Base-by-base conservation (phyloP, 2,888 invertebrate genomes). In the Torymus tubicola region DNA sequence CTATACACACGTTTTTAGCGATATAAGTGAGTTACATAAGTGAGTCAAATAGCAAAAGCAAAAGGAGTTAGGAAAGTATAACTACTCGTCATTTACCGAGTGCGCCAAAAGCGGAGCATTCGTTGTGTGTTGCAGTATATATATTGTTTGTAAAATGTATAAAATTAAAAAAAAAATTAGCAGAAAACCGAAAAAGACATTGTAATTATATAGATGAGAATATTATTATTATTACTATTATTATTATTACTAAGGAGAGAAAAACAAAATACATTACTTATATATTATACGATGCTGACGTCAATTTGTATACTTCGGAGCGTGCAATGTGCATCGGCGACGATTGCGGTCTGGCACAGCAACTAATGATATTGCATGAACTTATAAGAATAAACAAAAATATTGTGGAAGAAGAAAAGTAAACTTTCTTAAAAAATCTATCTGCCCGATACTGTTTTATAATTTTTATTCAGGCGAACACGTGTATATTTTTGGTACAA, bases 131-230 rank as follows among this genome's bases (percentile, higher is more conserved):
- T 74, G 68, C 74, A 78, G 74, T n/a, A n/a, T n/a, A n/a, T 74
- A 78, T 60, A 69, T 78, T 67, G 78, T 81, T 78, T 81, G 72
- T 75, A 81, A 81, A 78, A 81, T 78, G 63, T 76, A 72, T 71
- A 75, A 78, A 81, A 72, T n/a, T 24, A 24, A 24, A 24, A 57
- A 63, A 60, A 70, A 5, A 11, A 67, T 21, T 13, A 65, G 63
- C 57, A 71, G 53, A 68, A 67, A 63, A 21, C 16, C 11, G n/a
- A 61, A 18, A 64, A 18, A 55, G 16, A 70, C 13, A 63, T 64
- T 78, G 72, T 81, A 79, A 81, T 71, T 81, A 79, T 68, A 81
- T 24, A 24, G 24, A 24, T 24, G 53, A 63, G 67, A 61, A 67
- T 63, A 69, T 21, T 64, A 63, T 65, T 73, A 24, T 13, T 24